Conservation (phyloP, 30 jellyfish, hydroid and myxozoan species). For the Cassiopea xamachana region DNA sequence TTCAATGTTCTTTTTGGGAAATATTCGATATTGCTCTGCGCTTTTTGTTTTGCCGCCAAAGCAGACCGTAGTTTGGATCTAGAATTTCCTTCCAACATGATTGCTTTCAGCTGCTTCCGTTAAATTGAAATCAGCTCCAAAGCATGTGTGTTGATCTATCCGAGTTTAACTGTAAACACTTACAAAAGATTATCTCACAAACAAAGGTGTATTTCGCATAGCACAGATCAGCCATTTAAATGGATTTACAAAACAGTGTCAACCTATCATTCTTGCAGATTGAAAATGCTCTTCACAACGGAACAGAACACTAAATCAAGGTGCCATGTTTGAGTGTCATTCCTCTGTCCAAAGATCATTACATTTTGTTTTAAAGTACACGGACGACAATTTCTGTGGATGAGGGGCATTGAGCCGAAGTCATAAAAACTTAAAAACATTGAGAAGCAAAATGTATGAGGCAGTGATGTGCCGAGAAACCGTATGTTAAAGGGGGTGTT, state of each 20-base stretch:
- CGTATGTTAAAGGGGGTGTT: too few relatives aligned
- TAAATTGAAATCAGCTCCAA: conserved; percentile 17
- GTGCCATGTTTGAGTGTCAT: neutral
- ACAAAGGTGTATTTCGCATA: conserved; percentile 10
- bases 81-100: conserved; percentile 11
- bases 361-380: neutral
- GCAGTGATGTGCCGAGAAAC: too few relatives aligned
- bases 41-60: neutral
- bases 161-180: conserved; percentile 10
- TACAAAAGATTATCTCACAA: neutral
- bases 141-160: conserved; percentile 12
- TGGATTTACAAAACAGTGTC: conserved; percentile 9
- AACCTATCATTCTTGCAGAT: neutral
- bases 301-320: neutral
- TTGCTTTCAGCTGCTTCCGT: conserved; percentile 43
- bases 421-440: too few relatives aligned
- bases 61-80: conserved; percentile 3
- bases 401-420: too few relatives aligned
- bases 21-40: neutral
- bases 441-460: too few relatives aligned
- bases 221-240: neutral
- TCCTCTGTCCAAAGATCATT: neutral
- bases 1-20: neutral
- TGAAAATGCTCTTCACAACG: conserved; percentile 1
- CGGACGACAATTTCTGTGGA: neutral